A percentile compares a stretch with the other conserved stretches of the same genome.
Evolutionary conservation across 2,797 vertebrate genomes (phyloP).

Genomic region (Muraenolepis orangiensis): DNA sequence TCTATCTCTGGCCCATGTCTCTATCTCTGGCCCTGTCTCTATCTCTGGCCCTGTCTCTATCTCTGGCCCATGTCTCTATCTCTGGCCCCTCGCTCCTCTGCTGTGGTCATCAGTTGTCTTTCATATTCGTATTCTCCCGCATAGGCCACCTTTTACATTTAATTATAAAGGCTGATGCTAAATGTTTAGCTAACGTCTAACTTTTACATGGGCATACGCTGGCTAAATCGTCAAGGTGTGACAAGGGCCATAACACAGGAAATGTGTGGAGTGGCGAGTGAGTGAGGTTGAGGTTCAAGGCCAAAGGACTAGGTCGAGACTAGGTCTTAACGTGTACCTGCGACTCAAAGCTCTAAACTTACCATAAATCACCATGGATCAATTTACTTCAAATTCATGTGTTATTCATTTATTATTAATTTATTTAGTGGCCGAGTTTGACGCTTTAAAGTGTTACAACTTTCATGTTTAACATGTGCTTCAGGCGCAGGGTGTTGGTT

Average conservation of each 20-base stretch:
- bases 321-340: background rate
- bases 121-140: background rate
- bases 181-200: background rate
- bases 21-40: background rate
- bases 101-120: background rate
- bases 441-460: background rate
- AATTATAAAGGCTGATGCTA: background rate
- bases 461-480: background rate
- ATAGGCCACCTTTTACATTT: too few species aligned
- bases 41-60: background rate
- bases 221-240: too few species aligned
- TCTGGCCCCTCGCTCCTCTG: background rate
- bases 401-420: background rate
- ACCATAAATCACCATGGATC: background rate
- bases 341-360: background rate
- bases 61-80: background rate
- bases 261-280: background rate
- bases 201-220: too few species aligned
- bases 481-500: background rate
- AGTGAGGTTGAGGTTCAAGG: too few species aligned
- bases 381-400: background rate
- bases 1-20: background rate
- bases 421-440: background rate
- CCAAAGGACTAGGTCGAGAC: too few species aligned
- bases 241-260: too few species aligned